Evolutionary conservation across 2,888 invertebrate species (phyloP), one percentile per base, ranked within the genome.

Genomic region (Orthosia cruda): DNA sequence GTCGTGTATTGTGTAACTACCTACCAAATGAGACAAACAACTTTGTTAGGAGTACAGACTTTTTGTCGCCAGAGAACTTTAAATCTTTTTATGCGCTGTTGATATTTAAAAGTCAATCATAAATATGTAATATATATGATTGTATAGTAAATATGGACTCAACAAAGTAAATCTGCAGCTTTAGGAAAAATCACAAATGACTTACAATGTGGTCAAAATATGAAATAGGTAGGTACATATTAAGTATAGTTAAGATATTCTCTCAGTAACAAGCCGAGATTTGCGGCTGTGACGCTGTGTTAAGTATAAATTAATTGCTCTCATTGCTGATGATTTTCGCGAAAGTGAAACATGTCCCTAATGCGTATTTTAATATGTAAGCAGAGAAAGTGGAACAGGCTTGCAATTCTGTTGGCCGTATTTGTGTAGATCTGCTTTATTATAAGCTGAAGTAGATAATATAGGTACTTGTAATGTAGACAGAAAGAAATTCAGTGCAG

Each of bases 321-420:
- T 58, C 58, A 57, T 72, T 78, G 52, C 54, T 16, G 52, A 75
- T 50, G 50, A 81, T 87, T 87, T 89, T 90, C 63, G 86, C 85
- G 89, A 89, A 89, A 90, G 90, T 85, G 66, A 81, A 84, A 73
- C 77, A 74, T 81, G 80, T 68, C 73, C 73, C 77, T 87, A 82
- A 87, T 85, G 79, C 72, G 50, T 78, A 65, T 59, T 80, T 80
- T 63, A 61, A 54, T 68, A 72, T 57, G 49, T 83, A 68, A 74
- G 57, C 47, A 68, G 76, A 81, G 87, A 86, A 85, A 87, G 85
- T 80, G 67, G 81, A 55, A 73, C 76, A 69, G 20, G 50, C 23
- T 68, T 50, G 54, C 20, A 49, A 64, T 64, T 71, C 52, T 80
- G 13, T n/a, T 15, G 65, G 32, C 69, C n/a, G 16, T 54, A 47